Evolutionary conservation across 2,888 invertebrate genomes (phyloP).

Genomic region (Galeopsomyia nigrocyanea): DNA sequence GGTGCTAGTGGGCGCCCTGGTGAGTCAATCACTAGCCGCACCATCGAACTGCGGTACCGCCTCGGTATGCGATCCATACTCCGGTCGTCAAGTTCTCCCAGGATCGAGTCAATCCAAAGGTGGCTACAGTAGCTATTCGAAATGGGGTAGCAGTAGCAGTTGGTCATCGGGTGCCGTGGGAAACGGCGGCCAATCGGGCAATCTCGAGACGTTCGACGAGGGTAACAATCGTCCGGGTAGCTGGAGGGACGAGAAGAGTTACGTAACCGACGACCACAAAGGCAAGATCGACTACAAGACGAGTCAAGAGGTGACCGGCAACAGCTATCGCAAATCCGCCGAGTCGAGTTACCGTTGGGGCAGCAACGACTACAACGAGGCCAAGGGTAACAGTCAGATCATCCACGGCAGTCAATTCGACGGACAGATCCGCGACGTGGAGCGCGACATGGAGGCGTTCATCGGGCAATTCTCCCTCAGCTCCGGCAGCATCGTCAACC

Average conservation of each 20-base stretch:
- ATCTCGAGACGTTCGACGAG: slow-evolving; percentile 45
- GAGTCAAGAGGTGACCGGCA: slow-evolving; percentile 53
- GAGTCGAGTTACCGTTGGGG: slow-evolving; percentile 41
- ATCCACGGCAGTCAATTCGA: slow-evolving; percentile 35
- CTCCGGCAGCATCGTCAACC: slow-evolving; percentile 8
- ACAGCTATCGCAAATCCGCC: slow-evolving; percentile 42
- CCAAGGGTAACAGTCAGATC: slow-evolving; percentile 31
- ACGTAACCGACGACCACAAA: slow-evolving; percentile 55
- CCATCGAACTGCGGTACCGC: slow-evolving; percentile 21
- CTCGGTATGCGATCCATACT: slow-evolving; percentile 13
- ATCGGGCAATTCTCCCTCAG: slow-evolving; percentile 38
- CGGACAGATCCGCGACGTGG: slow-evolving; percentile 9
- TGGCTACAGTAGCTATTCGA: slow-evolving; percentile 36
- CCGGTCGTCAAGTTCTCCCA: neutral
- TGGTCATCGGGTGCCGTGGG: slow-evolving; percentile 12
- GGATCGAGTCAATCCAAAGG: neutral
- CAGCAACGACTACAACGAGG: slow-evolving; percentile 31
- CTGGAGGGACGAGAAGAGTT: slow-evolving; percentile 60
- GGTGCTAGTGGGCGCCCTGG: slow-evolving; percentile 49
- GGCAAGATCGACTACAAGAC: slow-evolving; percentile 58
- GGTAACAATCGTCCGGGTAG: slow-evolving; percentile 56
- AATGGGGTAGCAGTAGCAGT: neutral
- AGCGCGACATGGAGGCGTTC: slow-evolving; percentile 18
- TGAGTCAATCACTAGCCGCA: slow-evolving; percentile 38
- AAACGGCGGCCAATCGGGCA: neutral